Evolutionary conservation across 2,888 invertebrate genomes (phyloP), one percentile per base, ranked within the genome.

Genomic region (Drosophila emarginata): DNA sequence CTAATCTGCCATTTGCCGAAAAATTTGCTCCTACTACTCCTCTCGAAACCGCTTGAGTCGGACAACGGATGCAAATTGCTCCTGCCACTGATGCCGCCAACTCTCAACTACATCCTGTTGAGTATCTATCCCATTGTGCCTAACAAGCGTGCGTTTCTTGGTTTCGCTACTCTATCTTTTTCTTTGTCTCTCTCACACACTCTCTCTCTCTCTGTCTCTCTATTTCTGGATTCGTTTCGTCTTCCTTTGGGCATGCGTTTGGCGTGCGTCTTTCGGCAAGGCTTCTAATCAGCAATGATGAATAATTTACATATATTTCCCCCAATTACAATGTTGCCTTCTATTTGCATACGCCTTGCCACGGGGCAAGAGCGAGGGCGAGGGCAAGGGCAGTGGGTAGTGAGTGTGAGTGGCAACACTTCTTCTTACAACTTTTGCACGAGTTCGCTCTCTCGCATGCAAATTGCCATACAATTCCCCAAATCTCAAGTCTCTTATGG

Each of bases 241-340:
- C 50, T 37, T 14, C 21, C 26, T 5, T 37, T 65, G 15, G 50
- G 36, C 60, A 21, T 67, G 52, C 58, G 54, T 56, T 21, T 68
- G 53, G 28, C 69, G 32, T 74, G 62, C 71, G 77, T 72, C 78
- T 73, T 86, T 57, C 59, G 78, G 64, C 74, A 51, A 52, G 69
- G 67, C 87, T 89, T 91, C 89, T 91, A 89, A 91, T 91, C 88
- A 90, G 88, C 90, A 88, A 90, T 89, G 88, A 89, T 90, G 88
- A 90, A 90, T 90, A 90, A 90, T 91, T 90, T 90, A 83, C 90
- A 90, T 91, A 90, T 82, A 79, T 88, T 90, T 88, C 77, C 59
- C 78, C 79, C 76, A 82, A 80, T 89, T 89, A 87, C 88, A 83
- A 72, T 80, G 77, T 77, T 88, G 88, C 88, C 89, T 87, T 87